Evolutionary conservation across 1,140 invertebrate species (phyloP), one percentile per base, ranked within the genome.

Genomic region (Drosophila parabipectinata): DNA sequence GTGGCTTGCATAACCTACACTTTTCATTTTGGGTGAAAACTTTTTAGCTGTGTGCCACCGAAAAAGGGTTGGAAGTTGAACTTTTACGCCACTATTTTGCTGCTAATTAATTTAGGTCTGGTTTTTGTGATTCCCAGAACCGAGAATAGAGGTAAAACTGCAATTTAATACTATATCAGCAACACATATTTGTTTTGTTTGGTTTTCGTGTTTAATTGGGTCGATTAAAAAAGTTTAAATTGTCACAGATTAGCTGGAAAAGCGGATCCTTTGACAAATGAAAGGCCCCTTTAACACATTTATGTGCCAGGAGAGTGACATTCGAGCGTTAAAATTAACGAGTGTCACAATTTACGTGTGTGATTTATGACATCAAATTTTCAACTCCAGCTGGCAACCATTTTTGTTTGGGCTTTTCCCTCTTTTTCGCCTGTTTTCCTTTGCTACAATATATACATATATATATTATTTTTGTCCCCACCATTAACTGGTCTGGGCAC

Each of bases 351-450:
- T 76, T 75, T 76, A 67, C 73, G 72, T 76, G 63, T 76, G 73
- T 76, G 73, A 76, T 76, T 76, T 76, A 76, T 56, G 73, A 76
- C 73, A 77, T 45, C 51, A 76, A 76, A 76, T 77, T 77, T 76
- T 76, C 72, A 76, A 61, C 73, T 69, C 63, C 73, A 76, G 73
- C 73, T 77, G 73, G 62, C 63, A 48, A 30, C 48, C 72, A 75
- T 66, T 50, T 67, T 73, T 53, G 66, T 50, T 30, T 12, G 62
- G 24, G 0, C 55, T 67, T 48, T 72, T 28, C 10, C 5, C 9
- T n/a, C 32, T 37, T 53, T 24, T 26, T 21, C 24, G 12, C 6
- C n/a, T 6, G 18, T 28, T 14, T 50, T 48, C 28, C 41, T 24
- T 28, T 58, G n/a, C 24, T 24, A 7, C 12, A n/a, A 28, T 28